Evolutionary conservation across 2,888 invertebrate species (phyloP).

Genomic region (Nomada fucata): DNA sequence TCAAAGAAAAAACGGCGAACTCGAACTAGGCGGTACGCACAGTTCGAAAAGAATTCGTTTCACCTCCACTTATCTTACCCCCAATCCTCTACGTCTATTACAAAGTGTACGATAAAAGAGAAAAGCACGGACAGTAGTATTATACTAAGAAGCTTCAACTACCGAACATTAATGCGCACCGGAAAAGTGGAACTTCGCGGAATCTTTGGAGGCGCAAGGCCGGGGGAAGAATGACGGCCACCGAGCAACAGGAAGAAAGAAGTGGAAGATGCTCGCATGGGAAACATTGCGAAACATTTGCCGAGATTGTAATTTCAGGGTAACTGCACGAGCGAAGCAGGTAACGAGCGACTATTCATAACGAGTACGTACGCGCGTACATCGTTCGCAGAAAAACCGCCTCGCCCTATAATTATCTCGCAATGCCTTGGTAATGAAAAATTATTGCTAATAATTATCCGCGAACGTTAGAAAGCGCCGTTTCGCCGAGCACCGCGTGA

Average conservation of each 20-base stretch:
- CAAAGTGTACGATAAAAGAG: background rate
- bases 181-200: slow-evolving; percentile 16
- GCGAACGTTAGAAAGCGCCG: slow-evolving; percentile 41
- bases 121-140: too few species aligned
- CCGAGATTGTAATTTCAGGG: slow-evolving; percentile 67
- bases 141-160: slow-evolving; percentile 19
- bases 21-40: background rate
- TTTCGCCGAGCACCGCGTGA: slow-evolving; percentile 10
- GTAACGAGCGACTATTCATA: slow-evolving; percentile 70
- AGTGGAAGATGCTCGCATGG: slow-evolving; percentile 39
- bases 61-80: background rate
- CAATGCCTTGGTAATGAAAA: slow-evolving; percentile 65
- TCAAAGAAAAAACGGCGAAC: background rate
- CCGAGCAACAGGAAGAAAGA: slow-evolving; percentile 38
- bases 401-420: slow-evolving; percentile 67
- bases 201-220: background rate
- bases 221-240: slow-evolving; percentile 17
- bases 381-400: slow-evolving; percentile 32
- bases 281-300: slow-evolving; percentile 60
- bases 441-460: slow-evolving; percentile 70
- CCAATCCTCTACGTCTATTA: background rate
- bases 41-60: background rate
- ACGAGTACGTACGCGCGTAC: slow-evolving; percentile 33
- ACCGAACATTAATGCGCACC: slow-evolving; percentile 27
- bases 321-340: slow-evolving; percentile 52